Conservation (phyloP, 2,797 vertebrate genomes). For the Champsocephalus esox region DNA sequence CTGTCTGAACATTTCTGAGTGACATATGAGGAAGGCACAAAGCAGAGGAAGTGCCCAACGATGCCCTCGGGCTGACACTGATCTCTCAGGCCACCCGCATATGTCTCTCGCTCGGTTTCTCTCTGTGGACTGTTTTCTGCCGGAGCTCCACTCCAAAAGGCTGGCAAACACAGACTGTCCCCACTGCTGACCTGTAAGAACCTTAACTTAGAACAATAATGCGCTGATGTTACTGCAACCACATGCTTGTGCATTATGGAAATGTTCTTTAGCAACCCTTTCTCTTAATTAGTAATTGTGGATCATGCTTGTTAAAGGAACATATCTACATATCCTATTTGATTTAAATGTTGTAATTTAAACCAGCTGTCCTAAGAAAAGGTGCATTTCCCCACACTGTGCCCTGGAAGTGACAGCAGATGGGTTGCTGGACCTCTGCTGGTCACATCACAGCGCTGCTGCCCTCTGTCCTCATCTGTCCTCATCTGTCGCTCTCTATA, state of each 20-base stretch:
- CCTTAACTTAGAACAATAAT: conserved; percentile 15
- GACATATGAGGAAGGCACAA: conserved; percentile 71
- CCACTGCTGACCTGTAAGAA: conserved; percentile 38
- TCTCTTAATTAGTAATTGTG: neutral
- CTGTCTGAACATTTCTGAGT: conserved; percentile 59
- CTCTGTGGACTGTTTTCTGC: conserved; percentile 52
- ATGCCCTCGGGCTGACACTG: conserved; percentile 74
- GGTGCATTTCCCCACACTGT: neutral
- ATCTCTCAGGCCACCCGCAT: conserved; percentile 65
- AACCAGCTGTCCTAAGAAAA: conserved; percentile 36
- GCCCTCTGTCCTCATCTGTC: conserved; percentile 35
- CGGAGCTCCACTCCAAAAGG: conserved; percentile 34
- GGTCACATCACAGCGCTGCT: conserved; percentile 29
- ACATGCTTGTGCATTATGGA: conserved; percentile 2
- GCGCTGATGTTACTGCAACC: conserved; percentile 23
- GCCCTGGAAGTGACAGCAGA: conserved; percentile 33
- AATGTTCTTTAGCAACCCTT: conserved; percentile 16
- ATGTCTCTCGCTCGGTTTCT: conserved; percentile 37
- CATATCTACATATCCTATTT: neutral
- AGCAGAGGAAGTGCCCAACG: conserved; percentile 68
- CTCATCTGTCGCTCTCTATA: conserved; percentile 27
- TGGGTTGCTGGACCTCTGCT: conserved; percentile 46
- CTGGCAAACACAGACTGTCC: conserved; percentile 28
- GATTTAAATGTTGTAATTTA: conserved; percentile 14
- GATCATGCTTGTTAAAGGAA: neutral